Evolutionary conservation across 2,888 invertebrate species (phyloP), one percentile per base, ranked within the genome.

Genomic region (Suillia variegata): DNA sequence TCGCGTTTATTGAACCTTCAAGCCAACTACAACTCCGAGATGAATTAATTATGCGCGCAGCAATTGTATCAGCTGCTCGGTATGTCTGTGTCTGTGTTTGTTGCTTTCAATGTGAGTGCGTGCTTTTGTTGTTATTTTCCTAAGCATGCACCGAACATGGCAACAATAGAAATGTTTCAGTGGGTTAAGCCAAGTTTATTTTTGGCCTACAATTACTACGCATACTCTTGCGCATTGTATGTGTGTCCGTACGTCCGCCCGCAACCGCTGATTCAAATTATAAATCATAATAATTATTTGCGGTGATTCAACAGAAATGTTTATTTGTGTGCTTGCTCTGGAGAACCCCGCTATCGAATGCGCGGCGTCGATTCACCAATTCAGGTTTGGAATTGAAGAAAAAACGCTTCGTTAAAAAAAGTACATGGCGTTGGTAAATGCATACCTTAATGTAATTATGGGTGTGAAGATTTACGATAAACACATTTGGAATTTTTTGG

Each of bases 301-400:
- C 54, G 65, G 66, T 73, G 73, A 73, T 67, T 69, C 71, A 68
- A 67, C 73, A 69, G 20, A 73, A 71, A 54, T 63, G 13, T 1
- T 10, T 26, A 45, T 2, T 45, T 21, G 15, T 48, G n/a, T 47
- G 38, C 34, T 20, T 42, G 20, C 49, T 26, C 20, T 51, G 8
- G 12, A 45, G 17, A 20, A 31, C 21, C 17, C 47, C 45, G 38
- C 17, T 15, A 20, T 12, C 20, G 8, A 47, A 47, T 45, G 26
- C 45, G 53, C 22, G 45, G 49, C 48, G 33, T 33, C 18, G 34
- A n/a, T n/a, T n/a, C n/a, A n/a, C n/a, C n/a, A n/a, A n/a, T n/a
- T n/a, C n/a, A 4, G n/a, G 6, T 38, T 38, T n/a, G 38, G 10
- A 38, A 4, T 38, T 10, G 12, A 13, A 8, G n/a, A 8, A 5